Conservation (phyloP, 2,888 invertebrate species). For the Cosmia pyralina region DNA sequence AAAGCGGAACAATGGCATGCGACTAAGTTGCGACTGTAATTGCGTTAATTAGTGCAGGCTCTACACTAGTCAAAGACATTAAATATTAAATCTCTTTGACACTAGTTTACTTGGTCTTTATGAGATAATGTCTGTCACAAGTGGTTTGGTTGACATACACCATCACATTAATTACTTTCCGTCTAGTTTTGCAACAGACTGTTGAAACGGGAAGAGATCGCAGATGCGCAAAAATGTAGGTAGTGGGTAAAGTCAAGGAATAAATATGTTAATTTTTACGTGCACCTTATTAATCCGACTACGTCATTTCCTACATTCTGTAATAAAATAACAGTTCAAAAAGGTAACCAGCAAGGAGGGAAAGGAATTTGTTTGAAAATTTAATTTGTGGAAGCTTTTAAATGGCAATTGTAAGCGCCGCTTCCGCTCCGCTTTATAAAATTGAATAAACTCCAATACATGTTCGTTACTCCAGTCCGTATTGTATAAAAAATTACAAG, state of each 20-base stretch:
- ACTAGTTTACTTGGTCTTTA: neutral
- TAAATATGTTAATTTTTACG: no score
- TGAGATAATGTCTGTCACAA: neutral
- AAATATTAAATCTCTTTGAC: no score
- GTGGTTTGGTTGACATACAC: neutral
- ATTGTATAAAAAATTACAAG: no score
- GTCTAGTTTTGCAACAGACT: neutral
- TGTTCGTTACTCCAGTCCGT: no score
- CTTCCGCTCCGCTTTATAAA: no score
- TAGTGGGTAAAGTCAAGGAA: no score
- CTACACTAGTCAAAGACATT: no score
- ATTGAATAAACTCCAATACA: no score
- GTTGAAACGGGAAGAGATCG: neutral
- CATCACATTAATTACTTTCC: neutral
- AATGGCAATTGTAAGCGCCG: no score
- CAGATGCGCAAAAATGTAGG: neutral
- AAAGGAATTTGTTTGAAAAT: neutral
- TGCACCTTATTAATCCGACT: no score
- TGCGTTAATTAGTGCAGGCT: neutral
- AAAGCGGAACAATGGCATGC: constrained; percentile 20
- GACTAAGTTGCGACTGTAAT: neutral
- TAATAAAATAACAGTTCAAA: neutral
- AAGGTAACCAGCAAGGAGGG: neutral
- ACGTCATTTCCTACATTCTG: no score
- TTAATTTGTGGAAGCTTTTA: no score